Conservation (phyloP, 2,888 invertebrate species). For the Hyalella azteca region DNA sequence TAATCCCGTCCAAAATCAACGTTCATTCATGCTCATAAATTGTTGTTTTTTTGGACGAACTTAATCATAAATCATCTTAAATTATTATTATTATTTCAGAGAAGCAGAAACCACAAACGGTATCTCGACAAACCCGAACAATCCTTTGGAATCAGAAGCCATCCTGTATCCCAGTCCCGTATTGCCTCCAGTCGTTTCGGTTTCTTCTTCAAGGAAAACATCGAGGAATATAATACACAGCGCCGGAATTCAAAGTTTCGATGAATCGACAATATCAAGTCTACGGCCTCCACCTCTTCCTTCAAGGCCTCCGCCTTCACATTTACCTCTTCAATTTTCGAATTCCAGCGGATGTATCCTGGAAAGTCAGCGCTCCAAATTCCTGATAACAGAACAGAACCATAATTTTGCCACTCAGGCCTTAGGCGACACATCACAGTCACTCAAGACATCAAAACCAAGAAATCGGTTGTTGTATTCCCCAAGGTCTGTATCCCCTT, state of each 20-base stretch:
- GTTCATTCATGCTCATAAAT: no score
- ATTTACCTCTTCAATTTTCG: neutral
- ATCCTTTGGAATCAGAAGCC: neutral
- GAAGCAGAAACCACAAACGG: neutral
- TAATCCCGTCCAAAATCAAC: no score
- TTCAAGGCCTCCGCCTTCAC: neutral
- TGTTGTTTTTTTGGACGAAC: no score
- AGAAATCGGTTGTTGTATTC: neutral
- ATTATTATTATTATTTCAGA: neutral
- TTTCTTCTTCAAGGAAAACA: neutral
- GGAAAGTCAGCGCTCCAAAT: no score
- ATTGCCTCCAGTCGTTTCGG: neutral
- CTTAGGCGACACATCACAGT: neutral
- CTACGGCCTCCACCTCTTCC: constrained; percentile 2
- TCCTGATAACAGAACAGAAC: no score
- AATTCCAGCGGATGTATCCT: constrained; percentile 1
- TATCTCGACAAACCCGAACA: neutral
- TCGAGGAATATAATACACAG: neutral
- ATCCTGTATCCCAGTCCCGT: neutral
- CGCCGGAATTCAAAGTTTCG: neutral
- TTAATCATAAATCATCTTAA: no score
- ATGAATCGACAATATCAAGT: neutral
- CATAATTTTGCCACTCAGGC: no score
- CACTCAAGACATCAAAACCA: neutral
- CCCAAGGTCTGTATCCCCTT: neutral